phyloP scores from a whole-genome alignment of 2,797 vertebrate species.

The Cottoperca gobio region DNA sequence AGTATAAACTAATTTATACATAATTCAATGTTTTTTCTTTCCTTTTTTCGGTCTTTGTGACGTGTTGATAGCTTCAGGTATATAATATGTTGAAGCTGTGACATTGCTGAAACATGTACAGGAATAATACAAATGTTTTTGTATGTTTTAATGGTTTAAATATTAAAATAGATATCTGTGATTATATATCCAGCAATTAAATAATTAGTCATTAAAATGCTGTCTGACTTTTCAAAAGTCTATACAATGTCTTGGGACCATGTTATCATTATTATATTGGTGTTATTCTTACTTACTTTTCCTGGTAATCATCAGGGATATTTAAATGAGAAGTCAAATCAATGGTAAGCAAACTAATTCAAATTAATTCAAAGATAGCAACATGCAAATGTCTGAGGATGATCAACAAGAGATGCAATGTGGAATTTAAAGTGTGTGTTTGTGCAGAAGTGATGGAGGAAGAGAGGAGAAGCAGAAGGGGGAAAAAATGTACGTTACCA shows the following conservation, averaged over 20 bases:
- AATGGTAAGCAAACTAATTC: not conserved
- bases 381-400: constrained; percentile 59
- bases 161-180: not conserved
- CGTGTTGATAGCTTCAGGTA: not conserved
- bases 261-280: not conserved
- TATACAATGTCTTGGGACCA: not conserved
- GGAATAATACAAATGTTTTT: not conserved
- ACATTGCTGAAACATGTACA: not conserved
- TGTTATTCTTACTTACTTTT: not conserved
- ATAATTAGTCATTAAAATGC: not conserved
- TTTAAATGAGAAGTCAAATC: constrained; percentile 51
- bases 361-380: constrained; percentile 4
- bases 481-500: constrained; percentile 1
- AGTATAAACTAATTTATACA: constrained; percentile 34
- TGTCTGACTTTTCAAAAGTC: not conserved
- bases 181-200: not conserved
- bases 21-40: not conserved
- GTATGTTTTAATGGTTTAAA: not conserved
- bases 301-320: not conserved
- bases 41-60: not conserved
- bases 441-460: not conserved
- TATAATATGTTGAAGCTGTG: not conserved
- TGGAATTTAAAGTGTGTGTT: not conserved
- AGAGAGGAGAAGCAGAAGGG: not conserved
- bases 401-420: too few species aligned